Evolutionary conservation across 2,888 invertebrate genomes (phyloP).

Genomic region (Phragmatobia fuliginosa): DNA sequence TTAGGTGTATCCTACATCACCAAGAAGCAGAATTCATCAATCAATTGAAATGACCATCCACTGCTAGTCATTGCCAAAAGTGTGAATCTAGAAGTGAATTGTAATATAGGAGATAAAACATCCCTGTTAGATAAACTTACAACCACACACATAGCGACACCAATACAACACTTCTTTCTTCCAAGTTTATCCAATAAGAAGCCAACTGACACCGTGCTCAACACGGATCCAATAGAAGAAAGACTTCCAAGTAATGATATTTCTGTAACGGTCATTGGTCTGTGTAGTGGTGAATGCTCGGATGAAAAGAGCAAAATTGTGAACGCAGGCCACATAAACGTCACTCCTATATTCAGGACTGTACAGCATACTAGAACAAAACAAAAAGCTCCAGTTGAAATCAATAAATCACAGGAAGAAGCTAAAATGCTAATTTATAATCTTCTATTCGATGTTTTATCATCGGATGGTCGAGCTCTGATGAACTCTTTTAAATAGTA

Average conservation of each 20-base stretch:
- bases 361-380: conserved; percentile 12
- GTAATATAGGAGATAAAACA: background rate
- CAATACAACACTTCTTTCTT: conserved; percentile 57
- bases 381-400: background rate
- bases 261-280: conserved; percentile 65
- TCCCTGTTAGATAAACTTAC: conserved; percentile 50
- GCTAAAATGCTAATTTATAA: no score
- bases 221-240: conserved; percentile 63
- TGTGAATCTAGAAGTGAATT: no score
- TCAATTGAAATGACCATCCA: no score
- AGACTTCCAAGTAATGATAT: conserved; percentile 65
- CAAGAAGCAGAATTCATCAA: no score
- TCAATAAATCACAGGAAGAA: no score
- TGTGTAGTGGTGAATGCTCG: conserved; percentile 55
- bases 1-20: no score
- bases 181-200: conserved; percentile 62
- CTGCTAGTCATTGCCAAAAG: no score
- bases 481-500: no score
- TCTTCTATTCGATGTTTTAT: no score
- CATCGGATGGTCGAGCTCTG: no score
- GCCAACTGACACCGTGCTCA: conserved; percentile 59
- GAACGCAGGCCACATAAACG: conserved; percentile 72
- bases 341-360: conserved; percentile 54
- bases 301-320: conserved; percentile 65
- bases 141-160: conserved; percentile 50